Evolutionary conservation across 2,113 vertebrate genomes (phyloP).

Genomic region (Leuciscus idus): DNA sequence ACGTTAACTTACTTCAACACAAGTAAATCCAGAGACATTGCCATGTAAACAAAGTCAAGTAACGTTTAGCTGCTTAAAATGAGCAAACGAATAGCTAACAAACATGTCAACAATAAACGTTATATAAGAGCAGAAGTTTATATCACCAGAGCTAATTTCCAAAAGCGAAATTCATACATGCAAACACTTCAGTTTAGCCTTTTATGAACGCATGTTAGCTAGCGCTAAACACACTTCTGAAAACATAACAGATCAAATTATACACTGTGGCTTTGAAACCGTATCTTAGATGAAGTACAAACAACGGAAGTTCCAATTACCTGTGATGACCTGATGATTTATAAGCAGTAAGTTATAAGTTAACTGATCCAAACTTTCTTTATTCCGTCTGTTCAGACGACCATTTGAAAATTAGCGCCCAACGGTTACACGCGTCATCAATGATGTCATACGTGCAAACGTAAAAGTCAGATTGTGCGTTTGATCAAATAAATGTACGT

Average conservation of each 20-base stretch:
- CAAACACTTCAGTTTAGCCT: background rate
- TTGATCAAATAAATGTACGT: too few relatives aligned
- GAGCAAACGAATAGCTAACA: background rate
- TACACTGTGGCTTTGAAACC: background rate
- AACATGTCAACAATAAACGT: background rate
- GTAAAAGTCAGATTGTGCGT: background rate
- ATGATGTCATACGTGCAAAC: slow-evolving; percentile 57
- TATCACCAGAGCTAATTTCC: background rate
- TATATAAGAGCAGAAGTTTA: background rate
- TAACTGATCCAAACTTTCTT: background rate
- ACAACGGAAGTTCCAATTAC: background rate
- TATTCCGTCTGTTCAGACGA: slow-evolving; percentile 33
- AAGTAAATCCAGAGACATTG: background rate
- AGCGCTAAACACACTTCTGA: background rate
- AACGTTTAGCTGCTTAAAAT: background rate
- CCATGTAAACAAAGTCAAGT: background rate
- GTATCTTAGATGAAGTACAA: background rate
- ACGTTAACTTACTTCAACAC: background rate
- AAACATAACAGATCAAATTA: background rate
- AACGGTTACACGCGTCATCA: slow-evolving; percentile 64
- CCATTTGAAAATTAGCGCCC: slow-evolving; percentile 82
- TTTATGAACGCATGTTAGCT: background rate
- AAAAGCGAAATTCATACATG: background rate
- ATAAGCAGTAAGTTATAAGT: too few relatives aligned
- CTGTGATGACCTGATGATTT: background rate